phyloP scores from a whole-genome alignment of 92 coral and sea anemone species.

The Bergia puertoricense region DNA sequence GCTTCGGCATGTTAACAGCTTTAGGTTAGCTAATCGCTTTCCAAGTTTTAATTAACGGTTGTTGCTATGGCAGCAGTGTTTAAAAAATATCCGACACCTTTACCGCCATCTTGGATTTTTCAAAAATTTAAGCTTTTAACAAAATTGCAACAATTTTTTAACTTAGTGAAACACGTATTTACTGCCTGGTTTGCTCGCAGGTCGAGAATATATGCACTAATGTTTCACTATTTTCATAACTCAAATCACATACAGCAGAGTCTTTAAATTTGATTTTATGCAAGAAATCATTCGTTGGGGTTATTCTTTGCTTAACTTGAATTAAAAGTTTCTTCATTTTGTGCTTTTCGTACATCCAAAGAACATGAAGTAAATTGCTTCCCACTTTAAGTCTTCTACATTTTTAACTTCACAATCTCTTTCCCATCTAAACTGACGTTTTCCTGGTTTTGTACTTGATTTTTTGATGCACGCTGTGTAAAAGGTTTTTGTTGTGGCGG shows the following conservation, averaged over 20 bases:
- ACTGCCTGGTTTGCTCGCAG: too few relatives aligned
- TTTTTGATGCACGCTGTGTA: background rate
- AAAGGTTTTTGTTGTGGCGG: background rate
- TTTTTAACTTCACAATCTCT: background rate
- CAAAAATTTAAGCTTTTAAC: too few relatives aligned
- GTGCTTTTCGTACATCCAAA: background rate
- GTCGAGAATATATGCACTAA: too few relatives aligned
- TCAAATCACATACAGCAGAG: background rate
- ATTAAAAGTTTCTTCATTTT: background rate
- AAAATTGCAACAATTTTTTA: too few relatives aligned
- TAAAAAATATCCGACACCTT: too few relatives aligned
- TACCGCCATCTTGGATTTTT: too few relatives aligned
- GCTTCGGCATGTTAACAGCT: too few relatives aligned
- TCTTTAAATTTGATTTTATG: background rate
- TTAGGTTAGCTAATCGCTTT: too few relatives aligned
- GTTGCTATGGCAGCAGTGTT: too few relatives aligned
- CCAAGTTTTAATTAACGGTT: too few relatives aligned
- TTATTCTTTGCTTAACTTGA: background rate
- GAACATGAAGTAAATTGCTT: background rate
- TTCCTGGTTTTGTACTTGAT: background rate
- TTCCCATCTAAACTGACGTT: background rate
- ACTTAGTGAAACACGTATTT: too few relatives aligned
- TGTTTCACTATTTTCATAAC: background rate
- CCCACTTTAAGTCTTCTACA: background rate
- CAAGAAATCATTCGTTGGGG: background rate